Base-by-base conservation (phyloP, 2,888 invertebrate species). In the Gnatocerus cornutus region DNA sequence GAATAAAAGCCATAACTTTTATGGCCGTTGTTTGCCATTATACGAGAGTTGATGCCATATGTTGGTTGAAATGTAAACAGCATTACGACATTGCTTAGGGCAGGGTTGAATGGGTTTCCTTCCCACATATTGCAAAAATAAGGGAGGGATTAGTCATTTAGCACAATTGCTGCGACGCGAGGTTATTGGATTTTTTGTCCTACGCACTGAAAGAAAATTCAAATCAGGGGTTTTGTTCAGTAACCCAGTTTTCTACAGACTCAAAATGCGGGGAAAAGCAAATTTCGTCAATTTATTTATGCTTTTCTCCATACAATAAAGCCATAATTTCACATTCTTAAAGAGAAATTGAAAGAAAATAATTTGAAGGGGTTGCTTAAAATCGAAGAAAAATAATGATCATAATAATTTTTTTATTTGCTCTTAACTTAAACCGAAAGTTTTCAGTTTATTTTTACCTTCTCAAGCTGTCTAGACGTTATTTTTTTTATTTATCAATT, bases 101-200 rank as follows among this genome's bases (percentile, higher is more conserved):
- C 14, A 21, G 13, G 14, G 41, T 43, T 65, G 55, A 56, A 65
- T 37, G 33, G 33, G 14, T 37, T 16, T 43, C 41, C 29, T 65
- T 48, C 65, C 43, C 52, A 27, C 63, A 63, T 53, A 63, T 63
- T 63, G 63, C 63, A 52, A 63, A 63, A 63, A 53, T 62, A 62
- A 62, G 50, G 62, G 62, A 29, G 45, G 63, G 53, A 63, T 63
- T 52, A 63, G 63, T 63, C 63, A 59, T 59, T 59, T 59, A 29
- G 6, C 30, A 59, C 45, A 58, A 43, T 30, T n/a, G 29, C 45
- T 59, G 29, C 46, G 21, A 21, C 21, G 43, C n/a, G 21, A 16
- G 46, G 16, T 39, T 56, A 56, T 56, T 56, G 43, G 43, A 43
- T 56, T 55, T 14, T 53, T 53, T 14, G 13, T 12, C 16, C 10